Evolutionary conservation across 2,797 vertebrate genomes (phyloP).

Genomic region (Hypotaenidia philippensis): DNA sequence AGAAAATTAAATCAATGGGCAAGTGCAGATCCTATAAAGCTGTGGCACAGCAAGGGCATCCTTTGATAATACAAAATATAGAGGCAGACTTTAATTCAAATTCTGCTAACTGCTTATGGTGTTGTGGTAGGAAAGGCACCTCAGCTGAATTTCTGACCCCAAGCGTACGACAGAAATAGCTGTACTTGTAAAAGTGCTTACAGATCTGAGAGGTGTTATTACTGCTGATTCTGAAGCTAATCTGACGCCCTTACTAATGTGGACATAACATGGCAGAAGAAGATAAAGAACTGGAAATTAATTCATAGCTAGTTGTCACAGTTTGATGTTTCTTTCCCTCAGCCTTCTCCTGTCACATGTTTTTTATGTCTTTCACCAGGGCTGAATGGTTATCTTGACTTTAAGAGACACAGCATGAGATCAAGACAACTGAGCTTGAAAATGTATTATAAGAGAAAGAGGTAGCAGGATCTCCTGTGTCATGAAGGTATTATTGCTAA

Average conservation of each 20-base stretch:
- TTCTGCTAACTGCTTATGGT: neutral
- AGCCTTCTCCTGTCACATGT: neutral
- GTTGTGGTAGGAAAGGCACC: neutral
- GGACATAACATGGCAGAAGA: neutral
- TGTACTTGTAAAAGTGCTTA: neutral
- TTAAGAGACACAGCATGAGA: neutral
- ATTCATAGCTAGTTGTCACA: neutral
- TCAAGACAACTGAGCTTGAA: neutral
- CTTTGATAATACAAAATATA: neutral
- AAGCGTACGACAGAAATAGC: neutral
- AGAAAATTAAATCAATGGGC: neutral
- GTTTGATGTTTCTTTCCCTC: neutral
- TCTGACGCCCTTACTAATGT: neutral
- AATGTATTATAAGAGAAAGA: neutral
- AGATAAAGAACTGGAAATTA: neutral
- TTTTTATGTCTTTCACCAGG: neutral
- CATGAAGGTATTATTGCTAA: neutral
- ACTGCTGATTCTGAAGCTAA: neutral
- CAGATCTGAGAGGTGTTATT: neutral
- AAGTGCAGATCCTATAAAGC: neutral
- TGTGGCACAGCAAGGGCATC: neutral
- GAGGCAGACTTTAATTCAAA: neutral
- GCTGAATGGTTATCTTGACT: neutral
- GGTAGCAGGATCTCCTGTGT: neutral
- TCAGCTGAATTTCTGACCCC: neutral